phyloP scores from a whole-genome alignment of 2,797 vertebrate species.

The Schizopygopsis malacanthus region DNA sequence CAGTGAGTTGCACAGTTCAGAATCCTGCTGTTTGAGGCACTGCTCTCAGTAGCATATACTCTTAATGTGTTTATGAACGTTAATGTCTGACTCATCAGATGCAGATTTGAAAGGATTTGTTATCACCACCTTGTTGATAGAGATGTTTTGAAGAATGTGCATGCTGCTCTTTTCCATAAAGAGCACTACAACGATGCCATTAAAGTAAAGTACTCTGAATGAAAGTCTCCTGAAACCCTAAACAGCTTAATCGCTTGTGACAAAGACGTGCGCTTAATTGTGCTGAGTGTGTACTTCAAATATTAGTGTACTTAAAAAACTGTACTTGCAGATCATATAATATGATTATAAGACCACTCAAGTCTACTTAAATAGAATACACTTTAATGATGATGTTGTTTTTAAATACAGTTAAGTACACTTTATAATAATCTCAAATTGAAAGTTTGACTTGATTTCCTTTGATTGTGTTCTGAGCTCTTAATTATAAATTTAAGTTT shows the following conservation, averaged over 20 bases:
- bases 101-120: too few relatives aligned
- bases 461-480: neutral
- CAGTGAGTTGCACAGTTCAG: neutral
- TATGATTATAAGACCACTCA: neutral
- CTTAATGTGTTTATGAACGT: neutral
- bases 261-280: too few relatives aligned
- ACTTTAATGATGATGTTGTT: too few relatives aligned
- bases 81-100: neutral
- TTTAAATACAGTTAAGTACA: neutral
- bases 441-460: neutral
- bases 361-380: too few relatives aligned
- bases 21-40: too few relatives aligned
- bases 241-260: too few relatives aligned
- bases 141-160: neutral
- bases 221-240: too few relatives aligned
- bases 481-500: neutral
- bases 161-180: neutral
- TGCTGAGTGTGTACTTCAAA: neutral
- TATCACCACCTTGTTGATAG: too few relatives aligned
- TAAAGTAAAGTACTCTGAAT: too few relatives aligned
- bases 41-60: neutral
- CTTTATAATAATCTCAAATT: neutral
- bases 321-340: neutral
- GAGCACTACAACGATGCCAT: too few relatives aligned
- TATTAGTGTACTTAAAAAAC: neutral